These are phyloP conservation scores for Salvelinus alpinus DNA, from an alignment of 2,113 vertebrate genomes.

Conservation along the genomic window DNA sequence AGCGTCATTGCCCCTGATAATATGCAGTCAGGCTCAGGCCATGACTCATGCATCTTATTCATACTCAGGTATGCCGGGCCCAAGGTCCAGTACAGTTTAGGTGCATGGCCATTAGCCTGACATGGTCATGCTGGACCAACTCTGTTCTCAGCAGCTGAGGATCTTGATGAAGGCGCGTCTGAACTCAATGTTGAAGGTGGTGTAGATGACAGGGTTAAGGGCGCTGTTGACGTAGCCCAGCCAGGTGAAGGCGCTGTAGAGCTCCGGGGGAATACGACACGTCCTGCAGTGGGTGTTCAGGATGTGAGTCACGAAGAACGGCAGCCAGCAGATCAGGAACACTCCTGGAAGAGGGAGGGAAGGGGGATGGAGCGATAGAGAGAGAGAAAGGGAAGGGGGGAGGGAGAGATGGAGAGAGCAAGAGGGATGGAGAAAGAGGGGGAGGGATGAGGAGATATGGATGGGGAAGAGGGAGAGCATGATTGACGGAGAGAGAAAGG, in stretches of 20 bases:
- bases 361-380: not conserved
- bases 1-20: too few relatives aligned
- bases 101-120: too few relatives aligned
- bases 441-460: slow-evolving; percentile 10
- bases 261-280: slow-evolving; percentile 80
- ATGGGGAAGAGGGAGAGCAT: slow-evolving; percentile 9
- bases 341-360: slow-evolving; percentile 73
- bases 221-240: slow-evolving; percentile 92
- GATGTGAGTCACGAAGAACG: slow-evolving; percentile 93
- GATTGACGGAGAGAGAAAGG: not conserved
- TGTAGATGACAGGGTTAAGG: slow-evolving; percentile 93
- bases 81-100: too few relatives aligned
- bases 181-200: slow-evolving; percentile 92
- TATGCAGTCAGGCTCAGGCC: too few relatives aligned
- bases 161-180: slow-evolving; percentile 93
- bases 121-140: too few relatives aligned
- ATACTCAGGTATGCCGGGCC: too few relatives aligned
- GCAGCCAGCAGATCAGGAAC: slow-evolving; percentile 94
- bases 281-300: slow-evolving; percentile 89
- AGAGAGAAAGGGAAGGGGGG: not conserved
- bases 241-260: slow-evolving; percentile 93
- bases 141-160: slow-evolving; percentile 79
- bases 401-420: not conserved
- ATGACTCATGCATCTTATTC: too few relatives aligned
- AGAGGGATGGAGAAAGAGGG: not conserved